Evolutionary conservation across 2,113 vertebrate genomes (phyloP).

Genomic region (Microtus richardsoni): DNA sequence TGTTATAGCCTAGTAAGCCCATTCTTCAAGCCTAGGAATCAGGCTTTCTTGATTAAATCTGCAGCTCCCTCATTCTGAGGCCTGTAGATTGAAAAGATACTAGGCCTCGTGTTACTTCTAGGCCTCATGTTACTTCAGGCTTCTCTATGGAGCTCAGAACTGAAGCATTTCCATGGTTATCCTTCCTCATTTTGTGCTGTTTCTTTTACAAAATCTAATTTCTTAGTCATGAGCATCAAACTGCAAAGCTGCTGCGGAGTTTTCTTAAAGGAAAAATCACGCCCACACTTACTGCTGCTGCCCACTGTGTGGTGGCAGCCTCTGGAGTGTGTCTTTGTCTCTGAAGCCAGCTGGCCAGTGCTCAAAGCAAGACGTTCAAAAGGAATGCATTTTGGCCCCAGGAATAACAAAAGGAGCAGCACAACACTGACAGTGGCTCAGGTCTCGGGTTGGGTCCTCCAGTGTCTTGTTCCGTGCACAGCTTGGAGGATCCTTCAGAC

Average conservation of each 20-base stretch:
- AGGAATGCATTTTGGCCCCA: neutral
- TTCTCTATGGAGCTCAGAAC: neutral
- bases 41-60: slow-evolving; percentile 3
- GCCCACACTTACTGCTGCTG: neutral
- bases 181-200: neutral
- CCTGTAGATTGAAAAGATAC: neutral
- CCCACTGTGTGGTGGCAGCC: neutral
- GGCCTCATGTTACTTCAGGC: neutral
- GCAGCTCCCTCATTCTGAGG: neutral
- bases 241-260: neutral
- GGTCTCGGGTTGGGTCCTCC: neutral
- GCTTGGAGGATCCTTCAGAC: neutral
- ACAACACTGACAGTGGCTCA: neutral
- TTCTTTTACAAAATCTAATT: neutral
- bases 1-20: neutral
- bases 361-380: neutral
- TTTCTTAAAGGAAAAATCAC: neutral
- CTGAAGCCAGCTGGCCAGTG: neutral
- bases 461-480: neutral
- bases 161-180: neutral
- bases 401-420: neutral
- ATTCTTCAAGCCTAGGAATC: slow-evolving; percentile 24
- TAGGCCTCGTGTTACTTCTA: neutral
- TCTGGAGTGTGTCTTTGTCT: neutral
- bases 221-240: neutral